Conservation (phyloP, 2,888 invertebrate species). For the Morpho achilles region DNA sequence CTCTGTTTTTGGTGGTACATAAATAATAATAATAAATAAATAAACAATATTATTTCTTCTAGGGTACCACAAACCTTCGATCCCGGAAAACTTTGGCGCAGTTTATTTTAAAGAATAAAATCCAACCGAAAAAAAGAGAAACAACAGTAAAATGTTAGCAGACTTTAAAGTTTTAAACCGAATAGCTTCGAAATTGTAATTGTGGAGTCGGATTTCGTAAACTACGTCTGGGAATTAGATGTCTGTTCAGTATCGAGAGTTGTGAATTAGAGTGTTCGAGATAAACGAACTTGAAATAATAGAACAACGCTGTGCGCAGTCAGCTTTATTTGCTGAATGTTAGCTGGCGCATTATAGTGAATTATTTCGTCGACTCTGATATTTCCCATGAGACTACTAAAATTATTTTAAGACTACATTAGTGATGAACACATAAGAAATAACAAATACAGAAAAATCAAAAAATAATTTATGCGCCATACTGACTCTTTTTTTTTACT, state of each 20-base stretch:
- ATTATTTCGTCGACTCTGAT: constrained; percentile 17
- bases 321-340: constrained; percentile 17
- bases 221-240: constrained; percentile 41
- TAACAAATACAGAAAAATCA: not conserved
- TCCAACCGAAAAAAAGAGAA: constrained; percentile 21
- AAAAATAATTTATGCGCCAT: too few relatives aligned
- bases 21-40: too few relatives aligned
- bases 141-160: constrained; percentile 23
- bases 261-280: constrained; percentile 28
- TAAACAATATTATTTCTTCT: too few relatives aligned
- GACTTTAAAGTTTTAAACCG: constrained; percentile 37
- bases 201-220: constrained; percentile 33
- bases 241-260: constrained; percentile 31
- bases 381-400: constrained; percentile 20
- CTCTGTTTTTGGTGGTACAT: too few relatives aligned
- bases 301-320: constrained; percentile 19
- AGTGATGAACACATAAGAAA: constrained; percentile 2
- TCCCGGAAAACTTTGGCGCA: constrained; percentile 5
- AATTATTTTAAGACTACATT: constrained; percentile 1
- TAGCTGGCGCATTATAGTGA: constrained; percentile 18
- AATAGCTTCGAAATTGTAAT: constrained; percentile 37
- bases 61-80: not conserved
- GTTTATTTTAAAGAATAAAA: constrained; percentile 16
- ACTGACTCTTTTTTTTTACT: too few relatives aligned
- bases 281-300: constrained; percentile 26